Percentiles rank a stretch among this genome's conserved stretches.
Evolutionary conservation across 2,888 invertebrate species (phyloP).

Genomic region (Exephanes ischioxanthus): DNA sequence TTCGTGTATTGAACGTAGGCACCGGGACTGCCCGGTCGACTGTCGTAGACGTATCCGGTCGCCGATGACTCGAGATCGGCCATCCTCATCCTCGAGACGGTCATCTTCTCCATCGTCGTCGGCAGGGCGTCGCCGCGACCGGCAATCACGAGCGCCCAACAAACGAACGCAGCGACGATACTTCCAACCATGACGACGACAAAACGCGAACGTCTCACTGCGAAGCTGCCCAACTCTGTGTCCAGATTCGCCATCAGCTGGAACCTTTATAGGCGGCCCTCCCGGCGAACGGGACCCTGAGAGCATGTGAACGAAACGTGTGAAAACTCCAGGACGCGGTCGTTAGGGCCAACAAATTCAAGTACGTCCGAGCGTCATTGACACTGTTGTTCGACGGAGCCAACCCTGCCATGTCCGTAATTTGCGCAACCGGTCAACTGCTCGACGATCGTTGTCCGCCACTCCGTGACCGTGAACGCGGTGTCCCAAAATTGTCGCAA

Average conservation of each 20-base stretch:
- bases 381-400: slow-evolving; percentile 69
- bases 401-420: slow-evolving; percentile 27
- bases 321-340: slow-evolving; percentile 72
- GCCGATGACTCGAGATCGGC: slow-evolving; percentile 88
- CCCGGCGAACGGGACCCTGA: slow-evolving; percentile 73
- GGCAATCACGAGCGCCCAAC: slow-evolving; percentile 45
- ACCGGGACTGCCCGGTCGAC: slow-evolving; percentile 77
- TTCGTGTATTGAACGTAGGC: slow-evolving; percentile 80
- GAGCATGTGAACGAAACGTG: slow-evolving; percentile 73
- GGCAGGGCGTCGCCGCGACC: slow-evolving; percentile 45
- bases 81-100: slow-evolving; percentile 86
- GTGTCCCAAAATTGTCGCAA: slow-evolving; percentile 37
- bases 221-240: slow-evolving; percentile 55
- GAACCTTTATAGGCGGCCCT: slow-evolving; percentile 68
- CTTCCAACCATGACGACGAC: slow-evolving; percentile 5
- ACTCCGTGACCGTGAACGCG: slow-evolving; percentile 49
- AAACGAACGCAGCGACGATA: slow-evolving; percentile 2
- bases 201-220: slow-evolving; percentile 3
- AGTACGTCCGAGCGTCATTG: slow-evolving; percentile 77
- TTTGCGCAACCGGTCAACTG: slow-evolving; percentile 64
- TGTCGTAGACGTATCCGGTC: slow-evolving; percentile 85
- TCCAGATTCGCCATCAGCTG: neutral
- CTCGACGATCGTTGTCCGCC: slow-evolving; percentile 19
- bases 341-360: slow-evolving; percentile 76
- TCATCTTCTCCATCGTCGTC: slow-evolving; percentile 81